Evolutionary conservation across 2,113 vertebrate genomes (phyloP).

Genomic region (Passerina amoena): DNA sequence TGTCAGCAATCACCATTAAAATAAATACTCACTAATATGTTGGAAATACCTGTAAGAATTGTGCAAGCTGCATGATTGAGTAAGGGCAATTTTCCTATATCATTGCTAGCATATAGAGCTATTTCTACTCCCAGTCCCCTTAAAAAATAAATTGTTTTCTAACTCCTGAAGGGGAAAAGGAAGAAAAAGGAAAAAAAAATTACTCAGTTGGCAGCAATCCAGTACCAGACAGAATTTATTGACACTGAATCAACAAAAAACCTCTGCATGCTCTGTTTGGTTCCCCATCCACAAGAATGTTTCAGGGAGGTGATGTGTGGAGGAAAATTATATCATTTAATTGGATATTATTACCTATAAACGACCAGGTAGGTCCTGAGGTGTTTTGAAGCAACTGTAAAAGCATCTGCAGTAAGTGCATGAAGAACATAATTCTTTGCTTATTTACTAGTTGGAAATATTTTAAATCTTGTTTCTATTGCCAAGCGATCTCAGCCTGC

Average conservation of each 20-base stretch:
- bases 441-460: constrained; percentile 19
- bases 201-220: neutral
- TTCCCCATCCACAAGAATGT: neutral
- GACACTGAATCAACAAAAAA: constrained; percentile 2
- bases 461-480: constrained; percentile 24
- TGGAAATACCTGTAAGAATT: neutral
- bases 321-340: neutral
- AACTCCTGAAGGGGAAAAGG: neutral
- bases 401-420: neutral
- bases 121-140: neutral
- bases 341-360: constrained; percentile 9
- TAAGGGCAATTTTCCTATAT: neutral
- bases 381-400: neutral
- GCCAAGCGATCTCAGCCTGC: constrained; percentile 6
- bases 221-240: neutral
- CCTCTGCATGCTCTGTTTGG: neutral
- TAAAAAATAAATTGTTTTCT: neutral
- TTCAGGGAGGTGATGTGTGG: neutral
- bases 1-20: neutral
- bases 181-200: neutral
- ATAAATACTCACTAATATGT: neutral
- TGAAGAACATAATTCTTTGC: neutral
- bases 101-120: neutral
- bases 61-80: neutral
- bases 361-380: neutral